phyloP scores from a whole-genome alignment of 2,888 invertebrate genomes.

The Caenorhabditis sp. region DNA sequence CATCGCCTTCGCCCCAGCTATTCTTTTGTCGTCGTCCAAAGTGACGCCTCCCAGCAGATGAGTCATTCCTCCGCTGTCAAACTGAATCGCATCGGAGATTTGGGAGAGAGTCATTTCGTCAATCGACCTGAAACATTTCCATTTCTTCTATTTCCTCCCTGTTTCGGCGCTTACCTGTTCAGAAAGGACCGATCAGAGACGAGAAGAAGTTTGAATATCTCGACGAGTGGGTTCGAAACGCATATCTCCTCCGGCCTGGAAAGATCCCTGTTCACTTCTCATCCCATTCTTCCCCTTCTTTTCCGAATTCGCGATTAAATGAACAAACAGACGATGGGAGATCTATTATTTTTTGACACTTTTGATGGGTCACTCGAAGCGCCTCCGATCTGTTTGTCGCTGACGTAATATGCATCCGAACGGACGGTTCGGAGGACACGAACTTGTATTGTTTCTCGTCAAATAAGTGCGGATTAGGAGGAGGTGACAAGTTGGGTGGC shows the following conservation, averaged over 20 bases:
- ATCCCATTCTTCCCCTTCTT: background rate
- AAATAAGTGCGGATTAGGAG: slow-evolving; percentile 8
- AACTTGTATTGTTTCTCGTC: slow-evolving; percentile 46
- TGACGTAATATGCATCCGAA: slow-evolving; percentile 47
- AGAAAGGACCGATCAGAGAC: slow-evolving; percentile 71
- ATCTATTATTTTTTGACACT: slow-evolving; percentile 54
- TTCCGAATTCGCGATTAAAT: slow-evolving; percentile 3
- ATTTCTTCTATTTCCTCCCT: background rate
- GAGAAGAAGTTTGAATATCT: slow-evolving; percentile 74
- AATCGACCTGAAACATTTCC: slow-evolving; percentile 65
- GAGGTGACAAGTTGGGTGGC: slow-evolving; percentile 8
- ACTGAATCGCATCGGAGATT: slow-evolving; percentile 72
- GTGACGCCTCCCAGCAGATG: slow-evolving; percentile 76
- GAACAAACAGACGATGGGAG: slow-evolving; percentile 20
- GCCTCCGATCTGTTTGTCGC: slow-evolving; percentile 14
- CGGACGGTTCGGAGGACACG: slow-evolving; percentile 13
- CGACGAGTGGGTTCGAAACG: slow-evolving; percentile 78
- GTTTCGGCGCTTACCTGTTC: slow-evolving; percentile 51
- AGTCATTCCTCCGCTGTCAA: slow-evolving; percentile 74
- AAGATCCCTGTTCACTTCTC: background rate
- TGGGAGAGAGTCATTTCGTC: slow-evolving; percentile 76
- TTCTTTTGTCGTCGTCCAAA: slow-evolving; percentile 69
- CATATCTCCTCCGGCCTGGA: slow-evolving; percentile 76
- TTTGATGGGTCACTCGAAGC: slow-evolving; percentile 55
- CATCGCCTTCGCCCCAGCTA: slow-evolving; percentile 76